Base-by-base conservation (phyloP, 2,797 vertebrate genomes). In the Argya squamiceps region DNA sequence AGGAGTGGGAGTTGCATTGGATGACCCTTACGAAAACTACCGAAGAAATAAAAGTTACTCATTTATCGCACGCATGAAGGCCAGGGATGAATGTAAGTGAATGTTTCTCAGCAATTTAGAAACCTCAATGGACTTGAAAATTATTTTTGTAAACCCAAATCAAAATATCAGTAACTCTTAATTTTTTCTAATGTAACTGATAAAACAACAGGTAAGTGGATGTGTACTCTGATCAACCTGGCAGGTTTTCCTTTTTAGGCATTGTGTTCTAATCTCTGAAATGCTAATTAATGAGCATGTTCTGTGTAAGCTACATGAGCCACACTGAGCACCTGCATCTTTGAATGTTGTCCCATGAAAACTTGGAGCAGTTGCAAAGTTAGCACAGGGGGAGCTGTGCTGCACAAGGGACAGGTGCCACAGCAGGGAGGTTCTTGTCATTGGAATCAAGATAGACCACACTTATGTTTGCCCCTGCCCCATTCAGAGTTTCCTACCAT, bases 21-120 rank as follows among this genome's bases (percentile, higher is more conserved):
- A 99, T 0, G 99, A 99, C 97, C 99, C 99, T 2, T 99, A 99
- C 0, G 99, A 99, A 93, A 99, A 99, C 97, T 99, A 99, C 95
- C 98, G 99, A 80, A 98, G 99, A 83, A 99, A 99, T 97, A 99
- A 99, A 97, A 99, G 99, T 97, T 99, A 99, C 98, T 99, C 99
- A 5, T 99, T 99, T 96, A 99, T 99, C 1, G 99, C 99, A 5
- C 99, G 99, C 70, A 99, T 99, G 99, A 99, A 99, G 97, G 99
- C 99, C 58, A 97, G 99, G 73, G 99, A 99, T 74, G 99, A 99
- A 98, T 99, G 99, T 99, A 98, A 97, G 98, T 98, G 83, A 89
- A 64, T 1, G 9, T 60, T 86, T 53, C 32, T 79, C 22, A 58
- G 37, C 32, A 14, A 12, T 59, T 82, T 29, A 13, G 36, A 89